A percentile compares a stretch with the other conserved stretches of the same genome.
Evolutionary conservation across 2,797 vertebrate genomes (phyloP).

Genomic region (Pseudomugil tenellus): DNA sequence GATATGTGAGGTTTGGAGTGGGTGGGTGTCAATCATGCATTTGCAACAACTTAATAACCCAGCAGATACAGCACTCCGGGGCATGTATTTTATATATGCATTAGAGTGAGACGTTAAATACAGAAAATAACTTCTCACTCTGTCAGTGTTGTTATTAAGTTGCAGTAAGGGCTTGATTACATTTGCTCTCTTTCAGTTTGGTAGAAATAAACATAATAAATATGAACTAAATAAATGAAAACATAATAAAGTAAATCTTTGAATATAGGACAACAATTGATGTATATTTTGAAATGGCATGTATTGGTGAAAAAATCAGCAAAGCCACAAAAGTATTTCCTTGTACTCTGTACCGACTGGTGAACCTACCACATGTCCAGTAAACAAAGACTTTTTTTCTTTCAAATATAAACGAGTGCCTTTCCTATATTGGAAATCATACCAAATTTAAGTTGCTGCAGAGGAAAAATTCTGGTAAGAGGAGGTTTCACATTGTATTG

Average conservation of each 20-base stretch:
- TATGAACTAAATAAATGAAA: constrained; percentile 5
- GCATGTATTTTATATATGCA: constrained; percentile 46
- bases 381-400: neutral
- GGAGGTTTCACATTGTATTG: no score
- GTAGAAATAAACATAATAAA: constrained; percentile 25
- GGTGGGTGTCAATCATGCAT: constrained; percentile 68
- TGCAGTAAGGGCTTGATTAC: constrained; percentile 12
- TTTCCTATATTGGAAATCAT: no score
- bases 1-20: constrained; percentile 54
- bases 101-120: constrained; percentile 32
- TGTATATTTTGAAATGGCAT: constrained; percentile 8
- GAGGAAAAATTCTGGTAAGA: no score
- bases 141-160: constrained; percentile 21
- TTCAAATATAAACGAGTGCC: no score
- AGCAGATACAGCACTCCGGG: constrained; percentile 28
- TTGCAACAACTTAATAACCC: constrained; percentile 34
- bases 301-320: no score
- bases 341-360: no score
- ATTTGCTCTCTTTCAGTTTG: constrained; percentile 4
- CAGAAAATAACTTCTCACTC: constrained; percentile 25
- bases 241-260: constrained; percentile 10
- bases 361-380: no score
- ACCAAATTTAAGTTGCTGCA: no score
- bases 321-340: constrained; percentile 2
- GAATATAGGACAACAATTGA: no score